Evolutionary conservation across 2,888 invertebrate species (phyloP), one percentile per base, ranked within the genome.

Genomic region (Leptothorax acervorum): DNA sequence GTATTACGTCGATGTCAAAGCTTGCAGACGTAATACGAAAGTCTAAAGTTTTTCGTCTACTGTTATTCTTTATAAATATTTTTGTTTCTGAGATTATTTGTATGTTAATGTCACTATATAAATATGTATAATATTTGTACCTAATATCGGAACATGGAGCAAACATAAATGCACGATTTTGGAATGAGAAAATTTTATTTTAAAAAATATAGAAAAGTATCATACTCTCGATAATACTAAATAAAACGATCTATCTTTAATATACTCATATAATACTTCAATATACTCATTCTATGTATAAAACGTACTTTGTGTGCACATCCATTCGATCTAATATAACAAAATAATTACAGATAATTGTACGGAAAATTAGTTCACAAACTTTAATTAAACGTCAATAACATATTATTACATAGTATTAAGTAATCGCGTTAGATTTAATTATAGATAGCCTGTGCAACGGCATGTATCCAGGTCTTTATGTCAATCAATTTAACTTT

Each of bases 371-470:
- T 3, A 81, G 5, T n/a, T 45, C 12, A 42, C 11, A 35, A 60
- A 39, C 39, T 62, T 70, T 81, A 60, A 79, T 79, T 79, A 79
- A 81, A 70, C 8, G 23, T 71, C 71, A 81, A 39, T 71, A 62
- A 79, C 28, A 28, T 9, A 60, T 70, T 55, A 68, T 66, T 78
- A 39, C 15, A 28, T 57, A 68, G 39, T 57, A 68, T 70, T 57
- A 62, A 48, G 60, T 79, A 28, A 71, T 70, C 8, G 28, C 15
- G n/a, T 71, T 39, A 62, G 28, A 23, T 71, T 81, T 81, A 62
- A 62, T 71, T 48, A 81, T 62, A 62, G n/a, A 28, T 48, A 39
- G n/a, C 5, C 12, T 35, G 12, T 28, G 18, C 48, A 79, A 28
- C 12, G 0, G 35, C 45, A 57, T 9, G 18, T 42, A 23, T 28